These are phyloP conservation scores for Apeira syringaria DNA, from an alignment of 2,888 invertebrate genomes.

Conservation along the genomic window DNA sequence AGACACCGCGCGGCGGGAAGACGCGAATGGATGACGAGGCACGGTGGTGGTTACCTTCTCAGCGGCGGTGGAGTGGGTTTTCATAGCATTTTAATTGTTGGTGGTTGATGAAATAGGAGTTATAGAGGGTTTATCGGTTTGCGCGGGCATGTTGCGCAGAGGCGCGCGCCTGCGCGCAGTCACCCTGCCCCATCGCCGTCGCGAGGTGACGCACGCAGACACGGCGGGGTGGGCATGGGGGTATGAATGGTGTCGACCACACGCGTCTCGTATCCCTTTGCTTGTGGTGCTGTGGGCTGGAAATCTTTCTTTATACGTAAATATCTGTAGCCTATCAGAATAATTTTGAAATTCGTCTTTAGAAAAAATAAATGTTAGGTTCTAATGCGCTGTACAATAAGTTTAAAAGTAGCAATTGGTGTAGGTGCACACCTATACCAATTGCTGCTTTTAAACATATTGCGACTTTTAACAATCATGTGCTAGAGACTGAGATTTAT, in stretches of 20 bases:
- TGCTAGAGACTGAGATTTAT: too few relatives aligned
- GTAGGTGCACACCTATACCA: too few relatives aligned
- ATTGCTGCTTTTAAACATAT: too few relatives aligned
- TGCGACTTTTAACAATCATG: too few relatives aligned
- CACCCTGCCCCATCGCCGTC: constrained; percentile 17
- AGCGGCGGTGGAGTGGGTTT: constrained; percentile 46
- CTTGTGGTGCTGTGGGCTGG: too few relatives aligned
- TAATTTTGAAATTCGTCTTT: too few relatives aligned
- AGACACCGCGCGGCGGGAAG: constrained; percentile 20
- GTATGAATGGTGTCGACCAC: constrained; percentile 22
- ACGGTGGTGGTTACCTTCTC: constrained; percentile 59
- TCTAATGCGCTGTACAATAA: too few relatives aligned
- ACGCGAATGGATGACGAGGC: constrained; percentile 29
- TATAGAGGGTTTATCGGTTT: constrained; percentile 50
- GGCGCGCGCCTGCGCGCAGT: constrained; percentile 39
- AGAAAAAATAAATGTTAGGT: too few relatives aligned
- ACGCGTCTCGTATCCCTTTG: constrained; percentile 19
- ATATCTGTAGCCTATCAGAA: too few relatives aligned
- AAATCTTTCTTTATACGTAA: too few relatives aligned
- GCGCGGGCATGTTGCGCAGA: constrained; percentile 65
- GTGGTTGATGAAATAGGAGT: constrained; percentile 59
- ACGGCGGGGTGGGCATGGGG: constrained; percentile 38
- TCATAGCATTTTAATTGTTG: constrained; percentile 67
- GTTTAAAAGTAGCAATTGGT: too few relatives aligned
- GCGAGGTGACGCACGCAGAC: constrained; percentile 36